phyloP scores from a whole-genome alignment of 2,797 vertebrate species.

The Hydrocynus forskahlii region DNA sequence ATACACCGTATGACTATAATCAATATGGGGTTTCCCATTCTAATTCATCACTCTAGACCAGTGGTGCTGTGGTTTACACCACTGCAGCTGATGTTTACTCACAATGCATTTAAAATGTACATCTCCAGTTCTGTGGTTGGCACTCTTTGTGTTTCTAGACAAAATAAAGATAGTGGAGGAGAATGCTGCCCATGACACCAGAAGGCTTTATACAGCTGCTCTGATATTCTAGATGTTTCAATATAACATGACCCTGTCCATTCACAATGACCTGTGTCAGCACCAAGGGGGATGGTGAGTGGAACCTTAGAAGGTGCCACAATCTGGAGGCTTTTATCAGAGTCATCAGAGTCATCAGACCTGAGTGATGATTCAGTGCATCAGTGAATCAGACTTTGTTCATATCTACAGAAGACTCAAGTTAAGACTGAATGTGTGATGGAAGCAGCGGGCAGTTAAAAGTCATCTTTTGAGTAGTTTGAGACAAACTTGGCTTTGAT shows the following conservation, averaged over 20 bases:
- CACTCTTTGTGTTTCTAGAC: not conserved
- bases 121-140: not conserved
- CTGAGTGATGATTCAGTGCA: constrained; percentile 47
- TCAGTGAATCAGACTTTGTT: constrained; percentile 42
- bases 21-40: too few relatives aligned
- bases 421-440: not conserved
- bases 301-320: constrained; percentile 56
- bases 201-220: constrained; percentile 60
- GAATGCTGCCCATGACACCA: constrained; percentile 59
- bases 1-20: too few relatives aligned
- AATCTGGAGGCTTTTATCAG: constrained; percentile 40
- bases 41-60: too few relatives aligned
- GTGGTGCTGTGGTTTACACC: too few relatives aligned
- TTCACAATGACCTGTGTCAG: constrained; percentile 57
- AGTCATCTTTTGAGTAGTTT: too few relatives aligned
- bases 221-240: constrained; percentile 70
- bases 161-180: constrained; percentile 2
- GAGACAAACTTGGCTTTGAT: not conserved
- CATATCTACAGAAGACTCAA: constrained; percentile 36
- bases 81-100: too few relatives aligned
- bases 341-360: constrained; percentile 53
- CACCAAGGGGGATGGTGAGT: constrained; percentile 42
- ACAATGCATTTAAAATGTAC: too few relatives aligned
- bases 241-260: constrained; percentile 40
- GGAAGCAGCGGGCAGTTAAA: too few relatives aligned